Evolutionary conservation across 1,140 invertebrate genomes (phyloP), one percentile per base, ranked within the genome.

Genomic region (Stratiolaelaps scimitus): DNA sequence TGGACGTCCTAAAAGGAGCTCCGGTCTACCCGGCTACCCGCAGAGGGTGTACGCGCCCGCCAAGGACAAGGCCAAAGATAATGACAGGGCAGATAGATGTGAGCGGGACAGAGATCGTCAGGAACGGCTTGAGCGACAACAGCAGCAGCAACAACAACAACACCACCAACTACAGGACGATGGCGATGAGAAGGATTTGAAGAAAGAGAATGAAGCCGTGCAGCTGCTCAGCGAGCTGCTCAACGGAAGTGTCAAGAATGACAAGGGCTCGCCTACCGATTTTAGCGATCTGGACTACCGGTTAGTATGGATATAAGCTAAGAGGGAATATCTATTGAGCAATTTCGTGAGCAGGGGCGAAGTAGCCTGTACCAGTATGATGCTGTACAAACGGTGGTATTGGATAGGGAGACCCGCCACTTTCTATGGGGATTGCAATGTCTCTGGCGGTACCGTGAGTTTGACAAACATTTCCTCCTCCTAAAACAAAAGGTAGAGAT

Each of bases 1-100:
- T 74, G 89, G 88, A 2, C 53, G 53, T 4, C 78, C 84, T 2
- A 69, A 67, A 40, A 75, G 80, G 20, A 26, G 17, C 23, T 60
- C 53, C 26, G 53, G 47, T 15, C 34, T 60, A 34, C 76, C 76
- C 69, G 71, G 71, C 19, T 70, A 71, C 60, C 71, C 72, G 29
- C 66, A 69, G 30, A 67, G 71, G 17, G 64, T 72, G n/a, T 60
- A 64, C 64, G 53, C 47, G 26, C 26, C 47, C 19, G 19, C 17
- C 26, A 60, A 60, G 53, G 53, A 60, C 1, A 60, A 60, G 53
- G 2, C 17, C 15, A 40, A 40, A 6, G 34, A 40, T 10, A 40
- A 40, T 40, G 34, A 40, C 34, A 40, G 34, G 34, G 5, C 34
- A 40, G 34, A 40, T 10, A 68, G 64, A 65, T 68, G 15, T 67